phyloP scores from a whole-genome alignment of 2,888 invertebrate species.

The Escarpia spicata region DNA sequence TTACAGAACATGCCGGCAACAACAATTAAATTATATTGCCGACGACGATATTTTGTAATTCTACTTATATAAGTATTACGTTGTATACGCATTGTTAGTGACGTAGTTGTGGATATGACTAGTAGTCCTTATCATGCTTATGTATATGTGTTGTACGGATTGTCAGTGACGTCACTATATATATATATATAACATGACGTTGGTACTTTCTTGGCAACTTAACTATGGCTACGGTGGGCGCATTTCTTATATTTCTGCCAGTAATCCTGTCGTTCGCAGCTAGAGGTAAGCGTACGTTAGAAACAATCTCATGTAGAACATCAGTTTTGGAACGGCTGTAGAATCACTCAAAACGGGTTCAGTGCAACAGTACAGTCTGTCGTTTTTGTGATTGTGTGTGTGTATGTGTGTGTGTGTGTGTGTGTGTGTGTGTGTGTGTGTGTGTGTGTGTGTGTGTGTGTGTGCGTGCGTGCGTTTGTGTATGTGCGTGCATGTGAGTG shows the following conservation, averaged over 20 bases:
- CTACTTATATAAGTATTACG: no score
- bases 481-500: not conserved
- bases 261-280: not conserved
- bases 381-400: not conserved
- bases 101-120: no score
- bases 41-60: no score
- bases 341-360: not conserved
- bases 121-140: no score
- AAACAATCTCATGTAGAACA: not conserved
- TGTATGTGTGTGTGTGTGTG: not conserved
- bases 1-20: no score
- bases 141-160: not conserved
- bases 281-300: not conserved
- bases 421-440: no score
- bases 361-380: not conserved
- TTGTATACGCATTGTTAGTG: no score
- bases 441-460: not conserved
- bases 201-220: not conserved
- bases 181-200: not conserved
- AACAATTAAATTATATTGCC: no score
- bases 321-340: not conserved
- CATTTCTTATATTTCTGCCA: not conserved
- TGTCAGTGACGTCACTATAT: not conserved
- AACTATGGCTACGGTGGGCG: not conserved
- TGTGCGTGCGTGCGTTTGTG: not conserved